Evolutionary conservation across 2,888 invertebrate genomes (phyloP).

Genomic region (Caenorhabditis virilis): DNA sequence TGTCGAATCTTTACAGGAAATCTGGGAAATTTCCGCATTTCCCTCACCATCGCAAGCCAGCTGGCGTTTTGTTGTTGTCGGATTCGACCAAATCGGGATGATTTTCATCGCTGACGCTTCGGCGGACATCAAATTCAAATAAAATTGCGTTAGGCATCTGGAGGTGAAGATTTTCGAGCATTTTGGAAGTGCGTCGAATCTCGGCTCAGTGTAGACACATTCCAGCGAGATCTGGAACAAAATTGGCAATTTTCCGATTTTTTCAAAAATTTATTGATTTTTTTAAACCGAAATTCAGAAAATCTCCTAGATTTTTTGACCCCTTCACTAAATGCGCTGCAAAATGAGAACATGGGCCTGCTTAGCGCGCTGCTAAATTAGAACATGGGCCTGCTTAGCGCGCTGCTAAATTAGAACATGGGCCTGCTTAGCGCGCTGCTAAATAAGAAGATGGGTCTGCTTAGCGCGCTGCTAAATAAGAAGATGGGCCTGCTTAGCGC

Average conservation of each 20-base stretch:
- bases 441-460: too few species aligned
- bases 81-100: conserved; percentile 21
- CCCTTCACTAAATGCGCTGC: too few species aligned
- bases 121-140: conserved; percentile 16
- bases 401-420: too few species aligned
- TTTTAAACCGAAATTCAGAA: neutral
- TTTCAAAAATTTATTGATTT: too few species aligned
- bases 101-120: conserved; percentile 14
- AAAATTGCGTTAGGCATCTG: conserved; percentile 11
- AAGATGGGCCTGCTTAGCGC: too few species aligned
- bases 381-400: too few species aligned
- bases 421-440: too few species aligned
- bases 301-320: too few species aligned
- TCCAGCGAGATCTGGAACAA: conserved; percentile 18
- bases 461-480: too few species aligned
- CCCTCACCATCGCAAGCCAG: neutral
- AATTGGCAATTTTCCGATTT: too few species aligned
- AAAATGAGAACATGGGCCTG: too few species aligned
- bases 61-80: neutral
- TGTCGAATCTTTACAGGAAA: conserved; percentile 17
- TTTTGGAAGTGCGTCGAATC: conserved; percentile 4
- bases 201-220: conserved; percentile 33
- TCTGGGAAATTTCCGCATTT: conserved; percentile 3
- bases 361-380: too few species aligned
- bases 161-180: conserved; percentile 24